Evolutionary conservation across 2,797 vertebrate species (phyloP).

Genomic region (Gadopsis marmoratus): DNA sequence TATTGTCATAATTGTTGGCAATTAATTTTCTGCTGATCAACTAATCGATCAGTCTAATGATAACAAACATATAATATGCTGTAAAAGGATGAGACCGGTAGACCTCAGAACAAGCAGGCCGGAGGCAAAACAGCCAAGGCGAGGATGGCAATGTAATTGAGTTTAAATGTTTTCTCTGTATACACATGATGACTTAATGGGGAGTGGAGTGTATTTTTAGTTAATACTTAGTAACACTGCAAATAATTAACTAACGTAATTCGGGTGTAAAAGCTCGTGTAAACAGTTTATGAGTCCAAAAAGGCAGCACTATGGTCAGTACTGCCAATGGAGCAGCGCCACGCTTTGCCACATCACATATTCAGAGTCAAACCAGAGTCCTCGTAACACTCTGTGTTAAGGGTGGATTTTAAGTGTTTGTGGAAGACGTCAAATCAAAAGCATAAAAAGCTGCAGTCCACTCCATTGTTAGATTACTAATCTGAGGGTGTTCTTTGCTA

Average conservation of each 20-base stretch:
- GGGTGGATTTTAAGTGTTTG: constrained; percentile 51
- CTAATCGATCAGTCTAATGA: background rate
- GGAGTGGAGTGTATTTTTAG: constrained; percentile 40
- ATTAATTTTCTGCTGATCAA: background rate
- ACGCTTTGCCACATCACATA: constrained; percentile 32
- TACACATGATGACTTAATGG: constrained; percentile 44
- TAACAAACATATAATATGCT: constrained; percentile 18
- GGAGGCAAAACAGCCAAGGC: constrained; percentile 43
- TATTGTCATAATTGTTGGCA: background rate
- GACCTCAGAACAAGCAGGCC: constrained; percentile 19
- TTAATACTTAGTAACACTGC: constrained; percentile 41
- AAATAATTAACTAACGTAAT: constrained; percentile 40
- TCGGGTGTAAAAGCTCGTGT: constrained; percentile 38
- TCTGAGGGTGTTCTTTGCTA: constrained; percentile 42
- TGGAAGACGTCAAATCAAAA: constrained; percentile 65
- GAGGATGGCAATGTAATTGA: constrained; percentile 43
- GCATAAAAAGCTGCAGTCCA: constrained; percentile 52
- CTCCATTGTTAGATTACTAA: constrained; percentile 73
- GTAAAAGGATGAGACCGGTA: background rate
- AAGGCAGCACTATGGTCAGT: constrained; percentile 16
- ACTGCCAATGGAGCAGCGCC: constrained; percentile 20
- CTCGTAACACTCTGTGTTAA: constrained; percentile 11
- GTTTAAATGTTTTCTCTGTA: constrained; percentile 46
- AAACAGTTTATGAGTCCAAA: constrained; percentile 52
- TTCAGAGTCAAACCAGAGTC: constrained; percentile 21